A percentile compares a stretch with the other conserved stretches of the same genome.
phyloP scores from a whole-genome alignment of 2,113 vertebrate genomes.

The Brachirus orientalis region DNA sequence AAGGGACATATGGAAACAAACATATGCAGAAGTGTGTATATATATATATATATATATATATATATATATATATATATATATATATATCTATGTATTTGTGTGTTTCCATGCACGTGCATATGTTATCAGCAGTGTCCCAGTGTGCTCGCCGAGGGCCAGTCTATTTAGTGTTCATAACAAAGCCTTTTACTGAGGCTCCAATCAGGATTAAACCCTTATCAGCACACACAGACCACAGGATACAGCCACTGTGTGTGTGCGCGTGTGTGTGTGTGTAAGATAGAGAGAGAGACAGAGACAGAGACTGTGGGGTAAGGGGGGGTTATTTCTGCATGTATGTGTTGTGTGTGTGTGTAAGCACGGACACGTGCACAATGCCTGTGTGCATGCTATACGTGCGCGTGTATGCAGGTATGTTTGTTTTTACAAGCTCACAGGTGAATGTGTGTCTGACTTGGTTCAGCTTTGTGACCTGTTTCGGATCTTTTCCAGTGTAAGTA shows the following conservation, averaged over 20 bases:
- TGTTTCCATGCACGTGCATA: conserved; percentile 51
- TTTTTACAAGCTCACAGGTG: not conserved
- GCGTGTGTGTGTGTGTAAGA: conserved; percentile 22
- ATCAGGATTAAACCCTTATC: conserved; percentile 83
- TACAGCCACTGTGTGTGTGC: conserved; percentile 63
- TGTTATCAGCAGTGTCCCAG: conserved; percentile 79
- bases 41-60: conserved; percentile 11
- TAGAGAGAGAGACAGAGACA: conserved; percentile 8
- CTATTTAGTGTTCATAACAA: conserved; percentile 84
- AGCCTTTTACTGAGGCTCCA: conserved; percentile 80
- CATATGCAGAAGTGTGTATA: not conserved
- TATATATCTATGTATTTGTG: conserved; percentile 36
- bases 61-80: conserved; percentile 26
- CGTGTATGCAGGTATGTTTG: conserved; percentile 13
- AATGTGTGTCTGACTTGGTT: conserved; percentile 3
- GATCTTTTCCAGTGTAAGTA: no score
- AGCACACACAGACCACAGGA: conserved; percentile 79
- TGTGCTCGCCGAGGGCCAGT: conserved; percentile 80
- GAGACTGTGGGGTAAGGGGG: conserved; percentile 29
- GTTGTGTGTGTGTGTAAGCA: conserved; percentile 4
- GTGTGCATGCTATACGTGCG: conserved; percentile 4
- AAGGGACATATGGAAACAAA: no score
- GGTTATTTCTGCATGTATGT: conserved; percentile 40
- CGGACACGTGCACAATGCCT: not conserved
- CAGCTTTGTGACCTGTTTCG: no score